Evolutionary conservation across 2,888 invertebrate species (phyloP).

Genomic region (Leptopilina drosophilae): DNA sequence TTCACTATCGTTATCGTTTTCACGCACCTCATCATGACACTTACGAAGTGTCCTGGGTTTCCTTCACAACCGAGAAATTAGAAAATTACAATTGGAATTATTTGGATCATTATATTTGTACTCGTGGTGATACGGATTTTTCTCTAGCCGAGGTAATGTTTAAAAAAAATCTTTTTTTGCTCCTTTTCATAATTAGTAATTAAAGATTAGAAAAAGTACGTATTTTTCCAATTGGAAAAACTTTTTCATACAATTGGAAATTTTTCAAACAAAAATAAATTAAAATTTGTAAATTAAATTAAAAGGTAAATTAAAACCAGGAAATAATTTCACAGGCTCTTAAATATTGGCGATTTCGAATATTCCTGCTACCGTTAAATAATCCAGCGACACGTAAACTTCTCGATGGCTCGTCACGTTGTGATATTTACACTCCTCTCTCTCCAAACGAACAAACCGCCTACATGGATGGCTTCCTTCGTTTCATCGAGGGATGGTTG

Average conservation of each 20-base stretch:
- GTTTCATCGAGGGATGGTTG: slow-evolving; percentile 90
- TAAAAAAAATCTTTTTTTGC: too few species aligned
- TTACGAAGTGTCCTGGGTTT: slow-evolving; percentile 96
- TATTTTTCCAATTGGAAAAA: too few species aligned
- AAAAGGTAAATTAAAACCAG: slow-evolving; percentile 2
- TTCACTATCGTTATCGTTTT: slow-evolving; percentile 94
- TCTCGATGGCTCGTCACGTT: slow-evolving; percentile 84
- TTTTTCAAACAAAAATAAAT: too few species aligned
- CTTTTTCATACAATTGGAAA: too few species aligned
- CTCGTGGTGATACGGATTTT: slow-evolving; percentile 95
- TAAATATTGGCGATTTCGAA: slow-evolving; percentile 95
- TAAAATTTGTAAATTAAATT: too few species aligned
- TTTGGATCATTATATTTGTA: slow-evolving; percentile 97
- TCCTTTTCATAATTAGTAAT: too few species aligned
- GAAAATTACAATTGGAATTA: slow-evolving; percentile 99
- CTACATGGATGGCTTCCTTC: slow-evolving; percentile 85
- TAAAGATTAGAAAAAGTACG: too few species aligned
- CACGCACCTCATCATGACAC: slow-evolving; percentile 94
- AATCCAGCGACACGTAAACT: slow-evolving; percentile 89
- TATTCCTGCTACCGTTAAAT: slow-evolving; percentile 90
- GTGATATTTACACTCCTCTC: slow-evolving; percentile 90
- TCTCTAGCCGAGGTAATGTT: slow-evolving; percentile 86
- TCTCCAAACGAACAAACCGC: slow-evolving; percentile 80
- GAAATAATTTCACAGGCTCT: slow-evolving; percentile 80
- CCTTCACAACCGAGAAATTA: slow-evolving; percentile 95